Base-by-base conservation (phyloP, 2,888 invertebrate species). In the Trichacis sp. region DNA sequence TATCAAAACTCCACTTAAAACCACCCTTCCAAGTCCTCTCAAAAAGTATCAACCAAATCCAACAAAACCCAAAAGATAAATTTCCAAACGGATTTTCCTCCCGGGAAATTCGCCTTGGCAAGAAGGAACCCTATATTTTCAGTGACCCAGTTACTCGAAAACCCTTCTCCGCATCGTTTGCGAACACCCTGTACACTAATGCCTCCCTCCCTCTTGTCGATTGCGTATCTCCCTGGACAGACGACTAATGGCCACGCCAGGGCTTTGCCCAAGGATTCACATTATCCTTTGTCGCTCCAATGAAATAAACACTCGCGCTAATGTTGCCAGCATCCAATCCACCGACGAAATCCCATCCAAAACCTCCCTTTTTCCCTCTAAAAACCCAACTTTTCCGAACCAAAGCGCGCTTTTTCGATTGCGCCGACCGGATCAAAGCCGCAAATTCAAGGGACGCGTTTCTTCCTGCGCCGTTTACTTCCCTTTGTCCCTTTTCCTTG, bases 281-380 rank as follows among this genome's bases (percentile, higher is more conserved):
- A 72, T 76, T 75, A 75, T 73, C 77, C 79, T 77, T 77, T 75
- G 77, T 76, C 77, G 76, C 77, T 76, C 73, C 74, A 78, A 79
- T 78, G 78, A 78, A 78, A 71, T 71, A 70, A 73, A 70, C 68
- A 65, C 60, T 63, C 54, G 47, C 65, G 70, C 63, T 56, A 46
- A 61, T 58, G 59, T 53, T 48, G 52, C 48, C 62, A 59, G 9
- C 3, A 9, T 33, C 33, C 33, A 33, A 33, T 33, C 9, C 24
- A 24, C 24, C 24, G 3, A 8, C 4, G 3, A 24, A 24, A 24
- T 24, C 24, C 4, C 24, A 24, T 24, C n/a, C n/a, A n/a, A n/a
- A n/a, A n/a, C n/a, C n/a, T n/a, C n/a, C n/a, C n/a, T 24, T 24
- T 33, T n/a, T 33, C 33, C 2, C 33, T 6, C 11, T n/a, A 11